Conservation (phyloP, 2,113 vertebrate species). For the Tetrao urogallus region DNA sequence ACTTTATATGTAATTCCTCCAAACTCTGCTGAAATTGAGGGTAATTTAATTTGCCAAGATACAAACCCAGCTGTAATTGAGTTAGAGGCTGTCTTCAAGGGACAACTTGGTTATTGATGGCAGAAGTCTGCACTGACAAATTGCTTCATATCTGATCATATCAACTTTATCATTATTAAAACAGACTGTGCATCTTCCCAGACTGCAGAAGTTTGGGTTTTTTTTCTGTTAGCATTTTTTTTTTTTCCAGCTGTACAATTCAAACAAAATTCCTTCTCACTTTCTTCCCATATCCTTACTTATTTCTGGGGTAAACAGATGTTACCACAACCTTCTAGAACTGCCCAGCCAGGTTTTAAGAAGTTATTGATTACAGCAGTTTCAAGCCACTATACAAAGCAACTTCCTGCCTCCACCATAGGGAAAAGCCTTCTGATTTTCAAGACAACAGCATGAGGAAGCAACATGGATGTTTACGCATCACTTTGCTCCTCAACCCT, state of each 20-base stretch:
- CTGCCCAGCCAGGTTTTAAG: not conserved
- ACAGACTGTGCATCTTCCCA: not conserved
- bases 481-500: not conserved
- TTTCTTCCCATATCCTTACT: not conserved
- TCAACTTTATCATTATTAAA: constrained; percentile 10
- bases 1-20: not conserved
- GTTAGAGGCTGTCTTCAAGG: constrained; percentile 43
- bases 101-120: constrained; percentile 19
- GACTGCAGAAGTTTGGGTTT: not conserved
- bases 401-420: not conserved
- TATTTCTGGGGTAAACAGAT: not conserved
- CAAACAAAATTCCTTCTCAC: not conserved
- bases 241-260: not conserved
- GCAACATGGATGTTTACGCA: not conserved
- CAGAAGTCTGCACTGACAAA: not conserved
- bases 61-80: constrained; percentile 35
- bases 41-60: constrained; percentile 46
- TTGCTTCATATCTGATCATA: constrained; percentile 4
- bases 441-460: not conserved
- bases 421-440: not conserved
- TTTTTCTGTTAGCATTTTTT: not conserved
- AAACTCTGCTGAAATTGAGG: not conserved
- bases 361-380: not conserved
- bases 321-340: not conserved
- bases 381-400: not conserved